phyloP scores from a whole-genome alignment of 2,113 vertebrate genomes.

The Anhinga anhinga region DNA sequence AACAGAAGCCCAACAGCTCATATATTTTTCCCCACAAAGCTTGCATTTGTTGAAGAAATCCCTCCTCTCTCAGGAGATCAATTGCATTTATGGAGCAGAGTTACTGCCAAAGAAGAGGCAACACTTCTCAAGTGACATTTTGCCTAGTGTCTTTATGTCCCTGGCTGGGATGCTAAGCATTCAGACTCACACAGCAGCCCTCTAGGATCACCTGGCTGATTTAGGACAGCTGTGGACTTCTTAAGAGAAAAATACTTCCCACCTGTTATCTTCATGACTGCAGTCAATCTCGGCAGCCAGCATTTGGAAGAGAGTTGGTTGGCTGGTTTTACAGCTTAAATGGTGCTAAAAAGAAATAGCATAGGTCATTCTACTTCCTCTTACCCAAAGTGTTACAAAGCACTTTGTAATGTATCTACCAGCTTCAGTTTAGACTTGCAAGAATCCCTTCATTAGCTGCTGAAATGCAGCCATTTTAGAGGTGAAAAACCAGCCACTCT shows the following conservation, averaged over 20 bases:
- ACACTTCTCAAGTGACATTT: slow-evolving; percentile 56
- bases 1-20: neutral
- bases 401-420: neutral
- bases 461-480: rapidly evolving
- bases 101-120: slow-evolving; percentile 35
- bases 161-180: neutral
- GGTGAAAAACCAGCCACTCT: neutral
- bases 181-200: neutral
- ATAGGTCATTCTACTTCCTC: slow-evolving; percentile 24
- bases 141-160: slow-evolving; percentile 37
- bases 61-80: slow-evolving; percentile 61
- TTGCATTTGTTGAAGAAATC: slow-evolving; percentile 41
- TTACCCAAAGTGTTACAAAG: slow-evolving; percentile 43
- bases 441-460: neutral
- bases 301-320: slow-evolving; percentile 24
- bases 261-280: slow-evolving; percentile 51
- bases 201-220: slow-evolving; percentile 18
- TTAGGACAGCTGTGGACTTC: slow-evolving; percentile 33
- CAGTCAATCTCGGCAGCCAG: slow-evolving; percentile 54
- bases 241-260: slow-evolving; percentile 41
- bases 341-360: slow-evolving; percentile 51
- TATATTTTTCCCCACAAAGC: slow-evolving; percentile 26
- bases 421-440: neutral
- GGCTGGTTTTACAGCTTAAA: slow-evolving; percentile 58
- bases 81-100: slow-evolving; percentile 62